Percentiles rank a stretch among this genome's conserved stretches.
Conservation (phyloP, 2,888 invertebrate genomes). For the Scaptodrosophila latifasciaeformis region DNA sequence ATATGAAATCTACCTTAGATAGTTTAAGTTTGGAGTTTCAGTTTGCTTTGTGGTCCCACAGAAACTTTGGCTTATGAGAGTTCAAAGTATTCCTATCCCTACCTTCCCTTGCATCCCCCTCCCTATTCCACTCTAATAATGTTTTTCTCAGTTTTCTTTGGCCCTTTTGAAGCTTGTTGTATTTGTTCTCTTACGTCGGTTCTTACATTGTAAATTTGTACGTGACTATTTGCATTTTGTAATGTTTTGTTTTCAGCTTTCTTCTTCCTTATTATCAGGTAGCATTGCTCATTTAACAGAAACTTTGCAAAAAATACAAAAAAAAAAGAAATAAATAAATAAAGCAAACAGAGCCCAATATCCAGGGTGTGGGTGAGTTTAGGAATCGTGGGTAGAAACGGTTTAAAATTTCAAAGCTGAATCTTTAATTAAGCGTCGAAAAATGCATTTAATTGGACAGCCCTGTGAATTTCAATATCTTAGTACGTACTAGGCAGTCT, state of each 20-base stretch:
- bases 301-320: too few relatives aligned
- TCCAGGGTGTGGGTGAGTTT: background rate
- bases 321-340: too few relatives aligned
- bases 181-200: too few relatives aligned
- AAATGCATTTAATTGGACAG: slow-evolving; percentile 16
- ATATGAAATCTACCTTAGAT: slow-evolving; percentile 3
- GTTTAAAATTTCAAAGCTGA: slow-evolving; percentile 51
- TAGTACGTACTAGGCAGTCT: too few relatives aligned
- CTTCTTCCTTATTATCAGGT: slow-evolving; percentile 50
- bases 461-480: too few relatives aligned
- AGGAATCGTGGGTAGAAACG: slow-evolving; percentile 17
- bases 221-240: slow-evolving; percentile 62
- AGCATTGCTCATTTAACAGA: slow-evolving; percentile 1
- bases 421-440: slow-evolving; percentile 28
- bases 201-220: slow-evolving; percentile 17
- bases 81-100: slow-evolving; percentile 18
- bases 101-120: too few relatives aligned
- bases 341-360: too few relatives aligned
- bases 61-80: slow-evolving; percentile 21
- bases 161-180: too few relatives aligned
- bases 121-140: too few relatives aligned
- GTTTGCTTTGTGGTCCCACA: too few relatives aligned
- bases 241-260: slow-evolving; percentile 52
- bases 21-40: slow-evolving; percentile 4
- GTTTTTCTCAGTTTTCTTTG: too few relatives aligned